Base-by-base conservation (phyloP, 2,113 vertebrate genomes). In the Gadus chalcogrammus region DNA sequence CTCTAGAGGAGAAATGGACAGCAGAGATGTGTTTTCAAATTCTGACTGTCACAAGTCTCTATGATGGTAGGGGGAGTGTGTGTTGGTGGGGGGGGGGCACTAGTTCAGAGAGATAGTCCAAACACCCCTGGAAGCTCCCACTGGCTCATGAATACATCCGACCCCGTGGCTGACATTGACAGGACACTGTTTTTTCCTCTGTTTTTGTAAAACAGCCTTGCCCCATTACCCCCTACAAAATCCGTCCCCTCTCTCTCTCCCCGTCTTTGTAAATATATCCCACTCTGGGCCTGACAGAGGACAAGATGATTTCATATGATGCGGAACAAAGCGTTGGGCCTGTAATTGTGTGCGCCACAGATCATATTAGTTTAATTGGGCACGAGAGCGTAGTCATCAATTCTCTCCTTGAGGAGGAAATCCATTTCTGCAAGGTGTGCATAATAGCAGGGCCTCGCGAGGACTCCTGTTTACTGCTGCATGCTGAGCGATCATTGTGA, bases 111-210 rank as follows among this genome's bases (percentile, higher is more conserved):
- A 35, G 31, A 35, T 4, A 35, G 31, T 35, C 31, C 31, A 35
- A n/a, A 35, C 16, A 72, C 71, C 83, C 82, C 87, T 84, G 87
- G 74, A 75, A 78, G 70, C 61, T 76, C 73, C 72, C 24, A 63
- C 64, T 73, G 79, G 72, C 65, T 83, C 86, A 82, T 79, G 75
- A 77, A 84, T 79, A 68, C 31, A 35, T 80, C 63, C 65, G 78
- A 65, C 67, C 68, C 61, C 0, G 71, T 67, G 27, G 73, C 70
- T 76, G 83, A 74, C 77, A 75, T 79, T 71, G 76, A 81, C 69
- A 72, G 73, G 77, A 35, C 31, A 35, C 31, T 7, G 24, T 35
- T 35, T 35, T 35, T 35, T 5, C 4, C 31, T 35, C 66, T 53
- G 22, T 77, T 70, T 82, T 67, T 72, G 68, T 53, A 17, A 27